These are phyloP conservation scores for Alloplasta piceator DNA, from an alignment of 2,888 invertebrate genomes.

Conservation along the genomic window DNA sequence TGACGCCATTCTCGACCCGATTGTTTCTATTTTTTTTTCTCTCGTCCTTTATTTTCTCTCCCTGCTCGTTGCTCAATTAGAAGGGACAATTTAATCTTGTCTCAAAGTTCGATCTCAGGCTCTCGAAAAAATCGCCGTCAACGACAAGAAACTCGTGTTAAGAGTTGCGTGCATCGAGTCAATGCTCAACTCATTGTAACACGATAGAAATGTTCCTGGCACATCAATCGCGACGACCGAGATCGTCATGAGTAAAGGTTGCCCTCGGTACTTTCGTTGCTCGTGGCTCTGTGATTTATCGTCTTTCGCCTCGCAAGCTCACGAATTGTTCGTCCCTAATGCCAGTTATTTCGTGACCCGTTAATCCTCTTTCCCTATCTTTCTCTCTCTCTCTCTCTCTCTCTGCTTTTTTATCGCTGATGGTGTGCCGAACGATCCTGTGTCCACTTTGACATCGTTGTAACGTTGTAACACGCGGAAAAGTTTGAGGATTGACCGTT, in stretches of 20 bases:
- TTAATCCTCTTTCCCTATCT: conserved; percentile 52
- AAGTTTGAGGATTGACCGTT: too few relatives aligned
- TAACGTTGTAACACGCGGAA: too few relatives aligned
- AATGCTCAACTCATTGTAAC: conserved; percentile 69
- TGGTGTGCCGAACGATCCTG: conserved; percentile 37
- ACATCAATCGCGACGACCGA: conserved; percentile 53
- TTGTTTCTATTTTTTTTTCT: conserved; percentile 59
- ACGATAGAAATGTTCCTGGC: conserved; percentile 35
- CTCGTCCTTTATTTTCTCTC: conserved; percentile 54
- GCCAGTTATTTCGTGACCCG: conserved; percentile 72
- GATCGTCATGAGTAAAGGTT: conserved; percentile 28
- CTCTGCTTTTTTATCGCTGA: too few relatives aligned
- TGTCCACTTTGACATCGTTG: conserved; percentile 34
- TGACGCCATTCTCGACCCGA: conserved; percentile 49
- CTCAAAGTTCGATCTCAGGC: conserved; percentile 60
- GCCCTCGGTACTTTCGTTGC: conserved; percentile 48
- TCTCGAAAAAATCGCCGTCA: conserved; percentile 48
- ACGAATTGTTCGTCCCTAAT: conserved; percentile 75
- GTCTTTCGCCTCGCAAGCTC: conserved; percentile 73
- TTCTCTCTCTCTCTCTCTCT: background rate
- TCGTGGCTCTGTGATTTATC: conserved; percentile 76
- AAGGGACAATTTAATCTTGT: conserved; percentile 67
- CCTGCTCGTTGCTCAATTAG: conserved; percentile 62
- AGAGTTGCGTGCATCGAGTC: conserved; percentile 75
- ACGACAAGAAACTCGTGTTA: conserved; percentile 54